These are phyloP conservation scores for Helicoverpa armigera DNA, from an alignment of 1,140 invertebrate species.

Conservation along the genomic window DNA sequence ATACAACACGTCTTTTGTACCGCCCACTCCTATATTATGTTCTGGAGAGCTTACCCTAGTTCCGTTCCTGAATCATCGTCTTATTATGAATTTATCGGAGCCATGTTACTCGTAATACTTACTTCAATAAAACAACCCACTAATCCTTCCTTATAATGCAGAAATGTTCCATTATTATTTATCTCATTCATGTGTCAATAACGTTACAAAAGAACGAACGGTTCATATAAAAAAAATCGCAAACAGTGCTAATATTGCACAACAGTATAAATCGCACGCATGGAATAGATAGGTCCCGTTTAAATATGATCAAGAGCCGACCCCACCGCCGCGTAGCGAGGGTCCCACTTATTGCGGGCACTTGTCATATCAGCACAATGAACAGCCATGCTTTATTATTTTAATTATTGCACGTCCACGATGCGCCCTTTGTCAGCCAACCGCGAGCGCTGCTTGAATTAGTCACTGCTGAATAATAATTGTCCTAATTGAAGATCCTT, in stretches of 20 bases:
- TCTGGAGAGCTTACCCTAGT: slow-evolving; percentile 49
- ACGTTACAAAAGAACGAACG: background rate
- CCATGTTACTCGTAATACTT: background rate
- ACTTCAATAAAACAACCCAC: background rate
- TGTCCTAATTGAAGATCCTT: slow-evolving; percentile 73
- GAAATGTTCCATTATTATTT: background rate
- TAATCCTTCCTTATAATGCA: background rate
- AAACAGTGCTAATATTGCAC: slow-evolving; percentile 29
- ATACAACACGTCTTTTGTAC: slow-evolving; percentile 49
- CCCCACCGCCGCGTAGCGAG: slow-evolving; percentile 59
- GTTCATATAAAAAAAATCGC: slow-evolving; percentile 15
- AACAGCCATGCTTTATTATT: slow-evolving; percentile 83
- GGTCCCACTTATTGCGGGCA: slow-evolving; percentile 81
- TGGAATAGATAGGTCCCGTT: slow-evolving; percentile 50
- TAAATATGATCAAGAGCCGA: slow-evolving; percentile 52
- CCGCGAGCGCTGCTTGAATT: slow-evolving; percentile 68
- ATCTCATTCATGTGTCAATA: slow-evolving; percentile 10
- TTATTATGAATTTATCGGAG: slow-evolving; percentile 6
- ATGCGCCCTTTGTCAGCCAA: slow-evolving; percentile 75
- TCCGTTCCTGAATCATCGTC: slow-evolving; percentile 41
- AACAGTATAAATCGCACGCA: slow-evolving; percentile 35
- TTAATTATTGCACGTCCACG: slow-evolving; percentile 83
- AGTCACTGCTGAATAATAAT: slow-evolving; percentile 67
- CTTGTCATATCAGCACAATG: slow-evolving; percentile 83
- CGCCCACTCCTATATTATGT: slow-evolving; percentile 42